Base-by-base conservation (phyloP, 2,888 invertebrate genomes). In the Psylliodes chrysocephalus region DNA sequence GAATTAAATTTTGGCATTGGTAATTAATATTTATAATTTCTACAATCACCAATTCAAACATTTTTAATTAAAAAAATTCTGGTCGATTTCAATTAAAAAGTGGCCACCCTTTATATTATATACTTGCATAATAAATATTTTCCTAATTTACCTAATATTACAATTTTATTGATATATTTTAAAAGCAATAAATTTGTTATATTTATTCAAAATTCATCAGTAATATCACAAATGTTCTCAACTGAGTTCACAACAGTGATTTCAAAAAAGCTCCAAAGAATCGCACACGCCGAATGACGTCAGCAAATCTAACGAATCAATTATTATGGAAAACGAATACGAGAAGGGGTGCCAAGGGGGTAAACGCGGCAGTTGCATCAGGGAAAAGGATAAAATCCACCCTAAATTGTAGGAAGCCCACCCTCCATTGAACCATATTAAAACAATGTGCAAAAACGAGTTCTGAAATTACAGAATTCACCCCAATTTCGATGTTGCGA, bases 391-490 rank as follows among this genome's bases (percentile, higher is more conserved):
- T 66, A 67, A 67, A 66, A 64, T 68, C 61, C 71, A 59, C 59
- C 59, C 59, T 40, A 59, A 28, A 38, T 28, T 12, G 25, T 15
- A 49, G 49, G 40, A 59, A n/a, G 25, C 49, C 49, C 59, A 49
- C 59, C 59, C 59, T 59, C 47, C 68, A 70, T 67, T 59, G 47
- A 57, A 61, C 64, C 57, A 64, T 63, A 73, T 72, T 75, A 76
- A 76, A 71, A 76, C 76, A 76, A 76, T 74, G 75, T 72, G 70
- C 70, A 70, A 73, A 73, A 75, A 74, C 74, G 72, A 69, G 72
- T 71, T 72, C 74, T 63, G 71, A 71, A 72, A 72, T 72, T 72
- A 72, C 73, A 68, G 67, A 68, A 69, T 71, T 68, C 69, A 69
- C 75, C 72, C 73, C 73, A 74, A 74, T 71, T 72, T 71, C 65